A percentile compares a stretch with the other conserved stretches of the same genome.
phyloP scores from a whole-genome alignment of 2,888 invertebrate genomes.

The Eulithis testata region DNA sequence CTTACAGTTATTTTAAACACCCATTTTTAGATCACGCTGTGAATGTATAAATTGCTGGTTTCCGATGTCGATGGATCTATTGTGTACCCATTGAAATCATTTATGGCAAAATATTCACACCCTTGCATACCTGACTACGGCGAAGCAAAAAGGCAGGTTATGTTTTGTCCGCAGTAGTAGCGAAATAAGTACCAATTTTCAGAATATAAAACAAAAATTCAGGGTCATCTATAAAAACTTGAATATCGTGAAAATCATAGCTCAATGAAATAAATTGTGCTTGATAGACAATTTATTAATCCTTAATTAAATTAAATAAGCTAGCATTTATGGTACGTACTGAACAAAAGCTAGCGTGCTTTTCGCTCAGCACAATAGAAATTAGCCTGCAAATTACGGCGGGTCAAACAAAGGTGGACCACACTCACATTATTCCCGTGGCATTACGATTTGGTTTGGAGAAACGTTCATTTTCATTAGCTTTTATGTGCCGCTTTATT shows the following conservation, averaged over 20 bases:
- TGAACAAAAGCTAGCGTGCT: constrained; percentile 5
- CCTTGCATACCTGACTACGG: not conserved
- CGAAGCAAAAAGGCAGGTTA: too few relatives aligned
- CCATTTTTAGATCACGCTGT: constrained; percentile 4
- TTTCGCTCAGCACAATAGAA: constrained; percentile 7
- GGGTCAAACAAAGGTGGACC: constrained; percentile 3
- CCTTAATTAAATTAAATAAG: too few relatives aligned
- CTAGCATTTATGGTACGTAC: not conserved
- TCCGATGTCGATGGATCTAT: constrained; percentile 11
- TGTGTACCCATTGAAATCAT: not conserved
- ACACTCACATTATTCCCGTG: constrained; percentile 4
- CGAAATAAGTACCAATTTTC: too few relatives aligned
- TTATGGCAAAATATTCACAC: constrained; percentile 6
- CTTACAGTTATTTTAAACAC: not conserved
- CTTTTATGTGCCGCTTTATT: not conserved
- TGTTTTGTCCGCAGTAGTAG: too few relatives aligned
- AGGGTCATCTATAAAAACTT: too few relatives aligned
- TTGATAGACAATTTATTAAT: too few relatives aligned
- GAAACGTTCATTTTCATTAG: not conserved
- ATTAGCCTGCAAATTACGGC: constrained; percentile 10
- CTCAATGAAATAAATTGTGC: too few relatives aligned
- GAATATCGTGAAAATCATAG: too few relatives aligned
- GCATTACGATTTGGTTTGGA: not conserved
- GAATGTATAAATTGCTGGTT: constrained; percentile 12
- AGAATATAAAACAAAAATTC: too few relatives aligned